Evolutionary conservation across 2,113 vertebrate species (phyloP), one percentile per base, ranked within the genome.

Genomic region (Pangasianodon gigas): DNA sequence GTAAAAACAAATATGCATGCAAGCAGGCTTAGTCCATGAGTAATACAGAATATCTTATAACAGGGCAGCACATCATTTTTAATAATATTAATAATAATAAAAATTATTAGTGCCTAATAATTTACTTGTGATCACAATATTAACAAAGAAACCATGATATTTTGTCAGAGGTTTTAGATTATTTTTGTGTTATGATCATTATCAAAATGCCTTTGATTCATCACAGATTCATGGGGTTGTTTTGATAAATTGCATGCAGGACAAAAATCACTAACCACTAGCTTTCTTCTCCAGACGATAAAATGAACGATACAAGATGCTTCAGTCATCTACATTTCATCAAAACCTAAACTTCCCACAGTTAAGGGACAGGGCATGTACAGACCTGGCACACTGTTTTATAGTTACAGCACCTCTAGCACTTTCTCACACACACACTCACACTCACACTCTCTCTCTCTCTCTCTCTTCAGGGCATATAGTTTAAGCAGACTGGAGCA

Each of bases 361-460:
- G 79, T 54, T 32, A 54, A 14, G 26, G 75, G 56, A 48, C 11
- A 32, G 6, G 87, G 87, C 87, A 84, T 80, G 91, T 90, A 90
- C 65, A 92, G 91, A 92, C 88, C 69, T 84, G 88, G 44, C n/a
- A 29, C 84, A 80, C 10, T 32, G 51, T 58, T 74, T 69, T 58
- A 44, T 37, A 77, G 60, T 60, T 46, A 52, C 29, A 83, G 48
- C 29, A 62, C 69, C 86, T 83, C 62, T 52, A 48, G 74, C 62
- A 85, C 82, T 37, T 62, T 37, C 87, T 26, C 62, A 9, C 86
- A 62, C 83, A 41, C 51, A 8, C 80, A 54, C 71, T 58, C 52
- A 54, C 52, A 56, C 54, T 14, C 54, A 16, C 54, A 18, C 54
- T 18, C 46, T 48, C 18, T 54, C 51, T 48, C 51, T 9, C 10